phyloP scores from a whole-genome alignment of 2,888 invertebrate genomes.

The Peribatodes rhomboidaria region DNA sequence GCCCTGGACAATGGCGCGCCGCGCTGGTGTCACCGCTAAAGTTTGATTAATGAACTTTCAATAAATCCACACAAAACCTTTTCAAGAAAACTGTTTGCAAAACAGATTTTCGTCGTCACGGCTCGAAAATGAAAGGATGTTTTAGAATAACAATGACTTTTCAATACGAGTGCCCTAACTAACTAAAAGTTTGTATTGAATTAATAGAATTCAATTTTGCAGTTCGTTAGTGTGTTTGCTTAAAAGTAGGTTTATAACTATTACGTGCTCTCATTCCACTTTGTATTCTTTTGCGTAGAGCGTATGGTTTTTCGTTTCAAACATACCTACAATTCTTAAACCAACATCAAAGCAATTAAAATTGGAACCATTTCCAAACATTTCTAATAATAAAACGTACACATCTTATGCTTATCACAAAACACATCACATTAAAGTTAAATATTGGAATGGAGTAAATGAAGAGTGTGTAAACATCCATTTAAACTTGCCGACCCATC shows the following conservation, averaged over 20 bases:
- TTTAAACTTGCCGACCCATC: slow-evolving; percentile 24
- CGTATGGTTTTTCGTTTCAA: too few relatives aligned
- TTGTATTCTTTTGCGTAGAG: not conserved
- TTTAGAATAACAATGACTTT: slow-evolving; percentile 20
- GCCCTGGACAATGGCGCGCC: slow-evolving; percentile 55
- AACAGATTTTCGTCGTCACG: slow-evolving; percentile 38
- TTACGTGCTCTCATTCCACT: not conserved
- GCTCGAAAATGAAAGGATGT: slow-evolving; percentile 26
- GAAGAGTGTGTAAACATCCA: slow-evolving; percentile 22
- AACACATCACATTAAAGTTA: slow-evolving; percentile 23
- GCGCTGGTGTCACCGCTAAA: slow-evolving; percentile 59
- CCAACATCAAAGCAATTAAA: not conserved
- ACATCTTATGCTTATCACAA: slow-evolving; percentile 5
- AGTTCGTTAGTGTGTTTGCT: not conserved
- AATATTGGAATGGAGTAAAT: slow-evolving; percentile 19
- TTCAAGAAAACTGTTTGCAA: slow-evolving; percentile 51
- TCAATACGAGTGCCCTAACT: not conserved
- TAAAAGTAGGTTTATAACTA: not conserved
- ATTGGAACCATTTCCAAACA: not conserved
- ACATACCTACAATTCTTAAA: too few relatives aligned
- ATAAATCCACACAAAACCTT: slow-evolving; percentile 46
- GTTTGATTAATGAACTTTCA: slow-evolving; percentile 67
- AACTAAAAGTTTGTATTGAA: not conserved
- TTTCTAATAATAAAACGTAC: not conserved
- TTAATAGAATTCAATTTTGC: too few relatives aligned